These are phyloP conservation scores for Hirtodrosophila duncani DNA, from an alignment of 2,888 invertebrate genomes.

Conservation along the genomic window DNA sequence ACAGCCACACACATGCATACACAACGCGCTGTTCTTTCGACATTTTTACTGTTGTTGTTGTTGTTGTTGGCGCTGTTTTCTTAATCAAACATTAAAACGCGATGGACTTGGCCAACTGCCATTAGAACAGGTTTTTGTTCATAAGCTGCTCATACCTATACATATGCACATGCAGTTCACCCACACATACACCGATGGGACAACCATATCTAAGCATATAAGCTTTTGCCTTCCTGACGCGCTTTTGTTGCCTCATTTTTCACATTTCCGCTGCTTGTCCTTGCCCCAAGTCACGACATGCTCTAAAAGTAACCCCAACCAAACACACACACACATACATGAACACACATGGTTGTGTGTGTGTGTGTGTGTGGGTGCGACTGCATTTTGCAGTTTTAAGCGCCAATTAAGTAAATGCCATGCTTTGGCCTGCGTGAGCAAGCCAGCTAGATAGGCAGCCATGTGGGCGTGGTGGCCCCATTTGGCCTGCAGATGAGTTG, in stretches of 20 bases:
- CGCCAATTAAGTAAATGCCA: slow-evolving; percentile 61
- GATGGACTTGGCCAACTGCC: slow-evolving; percentile 9
- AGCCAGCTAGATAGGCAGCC: neutral
- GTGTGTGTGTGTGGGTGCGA: slow-evolving; percentile 9
- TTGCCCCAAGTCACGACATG: slow-evolving; percentile 26
- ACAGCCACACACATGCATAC: no score
- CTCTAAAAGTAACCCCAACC: neutral
- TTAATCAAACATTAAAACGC: slow-evolving; percentile 22
- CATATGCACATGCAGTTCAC: neutral
- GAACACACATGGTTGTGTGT: neutral
- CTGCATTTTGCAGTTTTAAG: slow-evolving; percentile 52
- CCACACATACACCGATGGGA: neutral
- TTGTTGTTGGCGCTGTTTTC: no score
- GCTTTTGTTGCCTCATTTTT: slow-evolving; percentile 49
- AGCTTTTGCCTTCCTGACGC: slow-evolving; percentile 13
- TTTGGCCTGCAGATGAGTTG: slow-evolving; percentile 6
- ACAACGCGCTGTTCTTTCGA: neutral
- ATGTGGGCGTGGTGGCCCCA: neutral
- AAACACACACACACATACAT: slow-evolving; percentile 15
- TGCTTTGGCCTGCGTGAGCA: slow-evolving; percentile 5
- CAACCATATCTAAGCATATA: slow-evolving; percentile 5
- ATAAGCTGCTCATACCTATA: slow-evolving; percentile 23
- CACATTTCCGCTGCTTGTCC: slow-evolving; percentile 43
- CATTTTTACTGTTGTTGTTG: no score
- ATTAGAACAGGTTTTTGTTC: slow-evolving; percentile 19